Evolutionary conservation across 2,888 invertebrate species (phyloP), one percentile per base, ranked within the genome.

Genomic region (Leistus spinibarbis): DNA sequence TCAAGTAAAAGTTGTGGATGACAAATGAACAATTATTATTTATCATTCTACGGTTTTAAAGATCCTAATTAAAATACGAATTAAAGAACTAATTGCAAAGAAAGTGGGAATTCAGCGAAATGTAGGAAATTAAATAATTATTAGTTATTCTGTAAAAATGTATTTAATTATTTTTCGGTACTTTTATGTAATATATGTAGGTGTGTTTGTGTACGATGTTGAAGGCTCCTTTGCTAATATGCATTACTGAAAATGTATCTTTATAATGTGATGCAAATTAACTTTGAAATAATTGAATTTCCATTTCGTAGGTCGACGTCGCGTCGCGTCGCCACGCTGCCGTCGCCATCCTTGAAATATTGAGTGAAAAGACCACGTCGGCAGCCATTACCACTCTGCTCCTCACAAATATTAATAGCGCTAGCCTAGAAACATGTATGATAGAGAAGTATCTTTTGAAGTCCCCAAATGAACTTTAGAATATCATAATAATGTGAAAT

Each of bases 271-370:
- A 75, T 75, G 75, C 69, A 75, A 75, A 75, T 75, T 75, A 64
- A 75, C 75, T 69, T 65, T 69, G 69, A 63, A 75, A 75, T 75
- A 75, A 75, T 75, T 75, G 75, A 75, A 75, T 75, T 75, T 69
- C 54, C 68, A 75, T 75, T 75, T 75, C 69, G 64, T 69, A 75
- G 68, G 68, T 75, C 69, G 68, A 75, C 68, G 67, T 73, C 65
- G n/a, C n/a, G n/a, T n/a, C n/a, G n/a, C 68, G 67, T 73, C 40
- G 73, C 54, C 67, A 65, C 67, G 67, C 54, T 57, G 66, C 22
- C 27, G 40, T 13, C 40, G 13, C 19, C 56, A 73, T 67, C 67
- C 60, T 53, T 60, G 60, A 67, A 67, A 73, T 73, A 73, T 73
- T 73, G 73, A 73, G 67, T 73, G 67, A 66, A 62, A 19, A 24